These are phyloP conservation scores for Siniperca knerii DNA, from an alignment of 2,113 vertebrate species.

Conservation along the genomic window DNA sequence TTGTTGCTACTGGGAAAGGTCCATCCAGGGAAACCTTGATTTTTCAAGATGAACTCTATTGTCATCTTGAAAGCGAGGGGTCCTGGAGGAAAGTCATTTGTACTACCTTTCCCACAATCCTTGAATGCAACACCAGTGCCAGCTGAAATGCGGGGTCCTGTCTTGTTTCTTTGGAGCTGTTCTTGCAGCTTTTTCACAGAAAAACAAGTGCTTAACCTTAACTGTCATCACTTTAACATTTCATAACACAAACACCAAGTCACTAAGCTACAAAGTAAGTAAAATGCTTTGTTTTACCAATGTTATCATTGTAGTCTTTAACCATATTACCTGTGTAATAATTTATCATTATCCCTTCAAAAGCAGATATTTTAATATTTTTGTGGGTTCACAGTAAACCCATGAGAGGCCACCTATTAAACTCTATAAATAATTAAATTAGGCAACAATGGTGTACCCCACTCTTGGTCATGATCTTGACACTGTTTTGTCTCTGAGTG, in stretches of 20 bases:
- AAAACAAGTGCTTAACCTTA: not conserved
- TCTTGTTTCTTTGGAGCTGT: slow-evolving; percentile 42
- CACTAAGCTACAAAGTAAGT: not conserved
- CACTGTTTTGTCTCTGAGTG: slow-evolving; percentile 27
- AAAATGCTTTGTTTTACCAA: not conserved
- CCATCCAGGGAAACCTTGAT: not conserved
- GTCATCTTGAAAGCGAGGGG: not conserved
- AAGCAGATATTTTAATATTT: not conserved
- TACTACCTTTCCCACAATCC: slow-evolving; percentile 19
- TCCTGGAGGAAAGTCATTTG: not conserved
- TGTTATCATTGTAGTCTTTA: not conserved
- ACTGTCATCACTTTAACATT: not conserved
- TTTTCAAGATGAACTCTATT: not conserved
- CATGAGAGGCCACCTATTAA: not conserved
- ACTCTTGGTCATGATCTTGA: not conserved
- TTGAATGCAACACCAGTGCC: slow-evolving; percentile 54
- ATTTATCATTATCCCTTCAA: not conserved
- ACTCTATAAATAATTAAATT: not conserved
- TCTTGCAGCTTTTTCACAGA: slow-evolving; percentile 24
- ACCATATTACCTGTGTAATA: not conserved
- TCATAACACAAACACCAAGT: not conserved
- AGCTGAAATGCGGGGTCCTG: slow-evolving; percentile 31
- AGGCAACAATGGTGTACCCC: not conserved
- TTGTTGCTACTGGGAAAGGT: not conserved
- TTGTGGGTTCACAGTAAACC: slow-evolving; percentile 8